phyloP scores from a whole-genome alignment of 1,140 invertebrate species.

The Sinonovacula constricta region DNA sequence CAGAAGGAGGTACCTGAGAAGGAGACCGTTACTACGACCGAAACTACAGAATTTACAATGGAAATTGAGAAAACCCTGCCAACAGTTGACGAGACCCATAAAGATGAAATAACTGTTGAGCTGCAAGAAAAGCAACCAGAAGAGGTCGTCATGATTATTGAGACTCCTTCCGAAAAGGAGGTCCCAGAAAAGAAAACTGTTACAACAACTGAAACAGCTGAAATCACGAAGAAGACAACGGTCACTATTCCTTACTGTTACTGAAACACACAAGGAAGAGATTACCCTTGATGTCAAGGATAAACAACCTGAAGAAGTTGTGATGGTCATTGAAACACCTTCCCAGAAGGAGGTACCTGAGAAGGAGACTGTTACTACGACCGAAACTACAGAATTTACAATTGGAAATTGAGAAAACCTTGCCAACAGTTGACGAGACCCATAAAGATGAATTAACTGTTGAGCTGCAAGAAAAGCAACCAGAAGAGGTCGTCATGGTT shows the following conservation, averaged over 20 bases:
- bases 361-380: constrained; percentile 44
- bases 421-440: constrained; percentile 41
- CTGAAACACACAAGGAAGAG: constrained; percentile 59
- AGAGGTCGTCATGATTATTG: constrained; percentile 33
- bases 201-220: constrained; percentile 45
- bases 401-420: constrained; percentile 34
- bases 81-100: constrained; percentile 38
- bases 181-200: constrained; percentile 48
- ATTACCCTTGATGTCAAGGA: constrained; percentile 63
- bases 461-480: constrained; percentile 49
- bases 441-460: constrained; percentile 49
- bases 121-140: constrained; percentile 30
- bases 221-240: constrained; percentile 19
- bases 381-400: constrained; percentile 48
- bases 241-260: neutral
- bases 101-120: constrained; percentile 36
- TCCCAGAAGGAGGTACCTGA: constrained; percentile 41
- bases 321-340: constrained; percentile 28
- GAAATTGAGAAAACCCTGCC: constrained; percentile 34
- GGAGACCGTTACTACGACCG: neutral
- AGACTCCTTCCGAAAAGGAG: constrained; percentile 36
- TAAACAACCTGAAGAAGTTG: constrained; percentile 37
- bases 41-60: constrained; percentile 14
- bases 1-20: constrained; percentile 14
- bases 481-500: constrained; percentile 37